Conservation (phyloP, 2,888 invertebrate genomes). For the Chrysotoxum bicinctum region DNA sequence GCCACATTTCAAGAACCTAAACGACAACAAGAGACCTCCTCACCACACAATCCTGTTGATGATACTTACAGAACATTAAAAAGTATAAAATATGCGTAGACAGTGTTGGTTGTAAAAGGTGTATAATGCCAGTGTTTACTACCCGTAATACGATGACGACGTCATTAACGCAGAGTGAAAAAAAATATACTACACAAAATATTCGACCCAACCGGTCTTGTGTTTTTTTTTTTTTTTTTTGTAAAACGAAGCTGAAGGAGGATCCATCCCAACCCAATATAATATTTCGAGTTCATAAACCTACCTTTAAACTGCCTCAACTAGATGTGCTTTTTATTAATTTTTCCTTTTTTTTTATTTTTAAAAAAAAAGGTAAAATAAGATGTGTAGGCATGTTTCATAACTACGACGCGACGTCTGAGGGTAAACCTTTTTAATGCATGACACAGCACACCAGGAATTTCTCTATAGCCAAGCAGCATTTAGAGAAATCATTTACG, state of each 20-base stretch:
- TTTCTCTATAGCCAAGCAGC: slow-evolving; percentile 4
- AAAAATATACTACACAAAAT: background rate
- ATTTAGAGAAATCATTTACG: slow-evolving; percentile 26
- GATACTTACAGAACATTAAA: background rate
- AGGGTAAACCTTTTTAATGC: slow-evolving; percentile 16
- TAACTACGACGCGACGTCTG: slow-evolving; percentile 3
- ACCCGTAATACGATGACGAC: slow-evolving; percentile 25
- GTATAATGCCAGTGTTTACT: slow-evolving; percentile 38
- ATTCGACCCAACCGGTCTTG: slow-evolving; percentile 12
- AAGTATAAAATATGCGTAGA: slow-evolving; percentile 25
- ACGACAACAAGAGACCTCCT: background rate
- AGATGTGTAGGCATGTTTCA: slow-evolving; percentile 28
- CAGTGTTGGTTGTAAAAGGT: slow-evolving; percentile 17
- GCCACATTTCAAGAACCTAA: background rate
- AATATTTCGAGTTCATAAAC: slow-evolving; percentile 18
- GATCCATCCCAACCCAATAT: background rate
- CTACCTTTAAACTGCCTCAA: slow-evolving; percentile 25
- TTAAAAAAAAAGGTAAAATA: slow-evolving; percentile 15
- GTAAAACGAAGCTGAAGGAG: background rate
- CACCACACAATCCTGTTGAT: slow-evolving; percentile 9
- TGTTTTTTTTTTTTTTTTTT: background rate
- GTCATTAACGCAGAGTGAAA: slow-evolving; percentile 24
- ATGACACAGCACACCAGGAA: slow-evolving; percentile 22
- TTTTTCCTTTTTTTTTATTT: background rate
- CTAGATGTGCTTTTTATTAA: background rate